Evolutionary conservation across 35 echinoderm and acorn worm genomes (phyloP).

Genomic region (Stichopus chloronotus): DNA sequence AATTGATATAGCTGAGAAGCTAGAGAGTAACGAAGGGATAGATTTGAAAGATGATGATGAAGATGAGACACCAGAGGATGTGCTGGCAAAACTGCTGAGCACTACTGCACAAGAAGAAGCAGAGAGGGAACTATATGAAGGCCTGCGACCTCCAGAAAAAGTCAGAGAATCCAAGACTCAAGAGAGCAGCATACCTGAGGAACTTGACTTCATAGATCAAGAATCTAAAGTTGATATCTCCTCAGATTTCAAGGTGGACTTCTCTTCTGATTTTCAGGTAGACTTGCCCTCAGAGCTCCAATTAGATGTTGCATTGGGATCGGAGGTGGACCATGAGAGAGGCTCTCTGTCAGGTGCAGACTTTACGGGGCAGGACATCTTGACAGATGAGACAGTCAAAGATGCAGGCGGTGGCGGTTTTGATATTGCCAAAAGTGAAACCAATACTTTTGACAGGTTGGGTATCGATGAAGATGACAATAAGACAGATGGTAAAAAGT

Average conservation of each 20-base stretch:
- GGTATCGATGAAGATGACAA: neutral
- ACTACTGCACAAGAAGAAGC: conserved; percentile 55
- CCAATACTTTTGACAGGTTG: neutral
- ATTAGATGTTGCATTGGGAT: neutral
- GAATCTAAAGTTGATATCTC: too few species aligned
- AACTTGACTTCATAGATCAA: neutral
- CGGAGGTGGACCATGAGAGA: neutral
- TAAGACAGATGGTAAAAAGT: neutral
- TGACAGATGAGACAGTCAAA: neutral
- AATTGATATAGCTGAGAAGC: neutral
- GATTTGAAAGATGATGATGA: neutral
- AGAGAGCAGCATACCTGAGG: neutral
- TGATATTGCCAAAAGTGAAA: neutral
- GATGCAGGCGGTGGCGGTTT: neutral
- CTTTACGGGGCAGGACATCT: conserved; percentile 27
- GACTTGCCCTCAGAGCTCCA: neutral
- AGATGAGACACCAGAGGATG: neutral
- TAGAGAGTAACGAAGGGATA: neutral
- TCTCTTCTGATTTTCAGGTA: neutral
- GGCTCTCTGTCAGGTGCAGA: neutral
- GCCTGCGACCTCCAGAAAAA: neutral
- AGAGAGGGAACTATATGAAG: conserved; percentile 55
- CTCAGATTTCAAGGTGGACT: neutral
- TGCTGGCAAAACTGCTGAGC: conserved; percentile 34
- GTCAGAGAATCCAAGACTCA: neutral